Evolutionary conservation across 1,140 invertebrate species (phyloP), one percentile per base, ranked within the genome.

Genomic region (Drosophila subobscura): DNA sequence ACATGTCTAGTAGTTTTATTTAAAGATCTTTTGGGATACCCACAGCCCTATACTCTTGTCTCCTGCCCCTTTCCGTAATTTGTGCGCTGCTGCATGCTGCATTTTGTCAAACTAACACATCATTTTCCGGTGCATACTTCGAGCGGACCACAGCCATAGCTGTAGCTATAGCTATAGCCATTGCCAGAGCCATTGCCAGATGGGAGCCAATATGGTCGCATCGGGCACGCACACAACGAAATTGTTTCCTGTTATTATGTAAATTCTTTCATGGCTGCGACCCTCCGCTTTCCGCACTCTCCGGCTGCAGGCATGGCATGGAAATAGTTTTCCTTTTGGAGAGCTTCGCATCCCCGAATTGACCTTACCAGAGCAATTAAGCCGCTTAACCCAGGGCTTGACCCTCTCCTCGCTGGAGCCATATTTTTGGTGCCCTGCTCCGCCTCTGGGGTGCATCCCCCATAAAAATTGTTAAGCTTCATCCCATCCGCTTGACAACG

Each of bases 201-300:
- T 58, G 60, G 47, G 47, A 54, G 16, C 33, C 47, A 46, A 57
- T 55, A 73, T 63, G 67, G 68, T 59, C 46, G 41, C 61, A 75
- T 49, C 49, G 78, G 70, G 77, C 76, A 79, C 76, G 61, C 58
- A 64, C 63, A 58, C 64, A 63, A 71, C 75, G 37, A 79, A 85
- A 85, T 77, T 86, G 80, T 86, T 85, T 85, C 80, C 80, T 86
- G 80, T 80, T 80, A 86, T 85, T 85, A 86, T 85, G 80, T 45
- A 85, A 85, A 85, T 85, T 60, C 75, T 44, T 57, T 57, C 47
- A 23, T 73, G 60, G 68, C 50, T 67, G 41, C 60, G 16, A 44
- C 20, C 47, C 16, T 20, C 16, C 16, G 16, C 16, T 20, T 20
- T 20, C 16, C 46, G 49, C n/a, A 56, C 45, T 14, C 42, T 44